Base-by-base conservation (phyloP, 1,140 invertebrate genomes). In the Xylocopa sonorina region DNA sequence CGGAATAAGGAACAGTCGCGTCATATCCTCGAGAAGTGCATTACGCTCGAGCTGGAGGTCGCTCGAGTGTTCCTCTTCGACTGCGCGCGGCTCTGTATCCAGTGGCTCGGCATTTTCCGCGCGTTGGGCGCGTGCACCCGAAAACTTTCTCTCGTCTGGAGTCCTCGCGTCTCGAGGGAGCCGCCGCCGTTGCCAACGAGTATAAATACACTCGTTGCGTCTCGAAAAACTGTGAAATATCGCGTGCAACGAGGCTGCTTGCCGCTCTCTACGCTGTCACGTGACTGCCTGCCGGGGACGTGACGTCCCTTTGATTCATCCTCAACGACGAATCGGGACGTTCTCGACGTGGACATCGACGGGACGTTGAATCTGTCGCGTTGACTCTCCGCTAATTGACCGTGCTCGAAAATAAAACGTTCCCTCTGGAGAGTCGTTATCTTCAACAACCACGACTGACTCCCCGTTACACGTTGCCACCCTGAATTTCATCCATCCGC, bases 31-130 rank as follows among this genome's bases (percentile, higher is more conserved):
- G 76, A 63, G 76, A 41, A 67, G 50, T 67, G 81, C 81, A 68
- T 84, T 74, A 72, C 68, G 57, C 55, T 67, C 71, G 82, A 62
- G 69, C 71, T 62, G 76, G 53, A 83, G 78, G 64, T 64, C 50
- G 77, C 53, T 80, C 81, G 71, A 80, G 69, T 80, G 77, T 83
- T 78, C n/a, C 68, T 82, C 66, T 67, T 66, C 68, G 75, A 51
- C 60, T 58, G 69, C 82, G 60, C 21, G 46, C 53, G 32, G 21
- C 32, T 29, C n/a, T 12, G 29, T 57, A 66, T 75, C 64, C 76
- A 60, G 69, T 80, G 81, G 53, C 34, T 38, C 68, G 78, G 55
- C 53, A 83, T 83, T 83, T 82, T 83, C 71, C 71, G 69, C 71
- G 81, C 64, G 66, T 75, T 66, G 57, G 38, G 21, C 64, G 64